These are phyloP conservation scores for Allobates femoralis DNA, from an alignment of 2,797 vertebrate species.

Conservation along the genomic window DNA sequence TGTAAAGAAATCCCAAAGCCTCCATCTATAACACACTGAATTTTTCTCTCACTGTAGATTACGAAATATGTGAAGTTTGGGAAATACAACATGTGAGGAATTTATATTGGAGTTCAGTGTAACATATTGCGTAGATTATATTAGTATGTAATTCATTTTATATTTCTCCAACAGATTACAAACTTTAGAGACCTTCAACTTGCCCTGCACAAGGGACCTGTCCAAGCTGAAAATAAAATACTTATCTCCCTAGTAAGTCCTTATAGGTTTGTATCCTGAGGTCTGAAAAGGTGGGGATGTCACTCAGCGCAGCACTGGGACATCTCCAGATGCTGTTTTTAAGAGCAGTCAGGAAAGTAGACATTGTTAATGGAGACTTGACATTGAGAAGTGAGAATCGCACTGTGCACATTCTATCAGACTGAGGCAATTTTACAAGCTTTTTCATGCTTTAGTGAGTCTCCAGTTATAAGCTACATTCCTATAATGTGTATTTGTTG, in stretches of 20 bases:
- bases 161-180: conserved; percentile 6
- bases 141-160: conserved; percentile 9
- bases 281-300: conserved; percentile 20
- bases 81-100: neutral
- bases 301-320: conserved; percentile 9
- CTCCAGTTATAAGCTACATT: neutral
- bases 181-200: neutral
- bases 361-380: neutral
- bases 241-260: neutral
- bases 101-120: neutral
- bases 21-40: neutral
- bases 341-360: conserved; percentile 14
- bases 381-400: neutral
- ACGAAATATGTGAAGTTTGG: neutral
- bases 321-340: neutral
- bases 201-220: neutral
- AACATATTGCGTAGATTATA: neutral
- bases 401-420: neutral
- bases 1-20: neutral
- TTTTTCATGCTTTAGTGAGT: neutral
- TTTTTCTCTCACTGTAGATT: neutral
- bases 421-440: neutral
- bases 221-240: neutral
- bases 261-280: neutral
- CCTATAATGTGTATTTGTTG: too few species aligned